phyloP scores from a whole-genome alignment of 2,113 vertebrate genomes.

The Ophthalmolycus amberensis region DNA sequence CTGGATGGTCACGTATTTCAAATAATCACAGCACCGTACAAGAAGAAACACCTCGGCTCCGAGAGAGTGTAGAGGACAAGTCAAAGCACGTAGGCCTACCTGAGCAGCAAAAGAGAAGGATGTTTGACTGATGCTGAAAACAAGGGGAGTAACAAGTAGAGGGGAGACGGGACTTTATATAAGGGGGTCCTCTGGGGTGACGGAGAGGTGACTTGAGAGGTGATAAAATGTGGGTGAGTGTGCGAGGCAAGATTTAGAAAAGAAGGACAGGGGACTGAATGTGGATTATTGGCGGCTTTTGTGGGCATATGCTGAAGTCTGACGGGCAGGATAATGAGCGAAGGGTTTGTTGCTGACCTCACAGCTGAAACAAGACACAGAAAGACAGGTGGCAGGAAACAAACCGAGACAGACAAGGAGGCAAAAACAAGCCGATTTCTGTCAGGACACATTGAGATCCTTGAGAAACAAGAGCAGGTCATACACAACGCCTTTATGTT shows the following conservation, averaged over 20 bases:
- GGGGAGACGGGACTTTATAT: slow-evolving; percentile 54
- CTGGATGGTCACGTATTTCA: not conserved
- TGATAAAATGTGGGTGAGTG: slow-evolving; percentile 7
- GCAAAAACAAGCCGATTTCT: not conserved
- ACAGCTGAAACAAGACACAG: slow-evolving; percentile 59
- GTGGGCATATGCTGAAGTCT: slow-evolving; percentile 53
- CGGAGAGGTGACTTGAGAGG: not conserved
- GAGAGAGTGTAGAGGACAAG: not conserved
- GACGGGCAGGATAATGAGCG: slow-evolving; percentile 55
- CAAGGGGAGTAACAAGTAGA: not conserved
- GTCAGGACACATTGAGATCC: not conserved
- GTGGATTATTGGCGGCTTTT: slow-evolving; percentile 63
- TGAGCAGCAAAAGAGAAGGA: slow-evolving; percentile 27
- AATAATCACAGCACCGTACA: not conserved
- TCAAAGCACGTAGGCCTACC: slow-evolving; percentile 40
- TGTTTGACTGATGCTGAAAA: slow-evolving; percentile 19
- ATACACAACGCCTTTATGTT: not conserved
- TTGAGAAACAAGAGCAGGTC: not conserved
- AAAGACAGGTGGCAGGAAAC: slow-evolving; percentile 62
- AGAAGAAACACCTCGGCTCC: not conserved
- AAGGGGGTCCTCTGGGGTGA: slow-evolving; percentile 29
- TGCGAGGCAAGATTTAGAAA: slow-evolving; percentile 25
- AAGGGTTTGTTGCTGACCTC: slow-evolving; percentile 61
- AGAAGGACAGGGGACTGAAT: slow-evolving; percentile 27
- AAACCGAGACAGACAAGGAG: slow-evolving; percentile 21